Evolutionary conservation across 2,113 vertebrate species (phyloP).

Genomic region (Ameiurus melas): DNA sequence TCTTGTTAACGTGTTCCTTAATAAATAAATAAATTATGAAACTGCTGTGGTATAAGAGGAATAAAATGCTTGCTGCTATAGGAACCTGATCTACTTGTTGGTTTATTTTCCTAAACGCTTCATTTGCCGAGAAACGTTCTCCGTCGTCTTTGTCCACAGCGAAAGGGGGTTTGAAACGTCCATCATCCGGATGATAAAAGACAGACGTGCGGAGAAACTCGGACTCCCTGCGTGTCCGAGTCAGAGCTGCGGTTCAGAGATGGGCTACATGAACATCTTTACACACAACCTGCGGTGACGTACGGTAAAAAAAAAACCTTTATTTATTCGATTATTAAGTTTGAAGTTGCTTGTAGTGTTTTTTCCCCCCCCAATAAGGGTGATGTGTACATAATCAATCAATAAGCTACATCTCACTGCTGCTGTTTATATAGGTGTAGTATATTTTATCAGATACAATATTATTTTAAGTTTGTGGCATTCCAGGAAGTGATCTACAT

Average conservation of each 20-base stretch:
- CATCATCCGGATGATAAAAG: background rate
- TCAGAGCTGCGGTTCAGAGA: slow-evolving; percentile 42
- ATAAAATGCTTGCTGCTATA: background rate
- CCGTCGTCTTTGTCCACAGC: background rate
- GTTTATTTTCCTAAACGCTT: background rate
- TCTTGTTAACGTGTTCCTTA: background rate
- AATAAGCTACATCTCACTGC: background rate
- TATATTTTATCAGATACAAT: background rate
- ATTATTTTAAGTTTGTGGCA: no score
- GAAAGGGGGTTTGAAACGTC: background rate
- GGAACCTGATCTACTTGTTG: background rate
- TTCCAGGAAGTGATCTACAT: no score
- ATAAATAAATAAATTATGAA: background rate
- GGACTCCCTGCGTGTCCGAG: background rate
- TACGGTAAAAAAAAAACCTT: background rate
- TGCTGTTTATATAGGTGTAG: background rate
- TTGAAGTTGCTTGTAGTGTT: no score
- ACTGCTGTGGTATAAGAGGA: background rate
- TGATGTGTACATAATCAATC: no score
- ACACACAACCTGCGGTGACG: background rate
- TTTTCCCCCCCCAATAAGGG: background rate
- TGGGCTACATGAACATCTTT: slow-evolving; percentile 59
- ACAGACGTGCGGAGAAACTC: background rate
- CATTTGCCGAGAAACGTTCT: background rate
- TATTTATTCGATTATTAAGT: background rate